phyloP scores from a whole-genome alignment of 2,797 vertebrate species.

The Capromys pilorides region DNA sequence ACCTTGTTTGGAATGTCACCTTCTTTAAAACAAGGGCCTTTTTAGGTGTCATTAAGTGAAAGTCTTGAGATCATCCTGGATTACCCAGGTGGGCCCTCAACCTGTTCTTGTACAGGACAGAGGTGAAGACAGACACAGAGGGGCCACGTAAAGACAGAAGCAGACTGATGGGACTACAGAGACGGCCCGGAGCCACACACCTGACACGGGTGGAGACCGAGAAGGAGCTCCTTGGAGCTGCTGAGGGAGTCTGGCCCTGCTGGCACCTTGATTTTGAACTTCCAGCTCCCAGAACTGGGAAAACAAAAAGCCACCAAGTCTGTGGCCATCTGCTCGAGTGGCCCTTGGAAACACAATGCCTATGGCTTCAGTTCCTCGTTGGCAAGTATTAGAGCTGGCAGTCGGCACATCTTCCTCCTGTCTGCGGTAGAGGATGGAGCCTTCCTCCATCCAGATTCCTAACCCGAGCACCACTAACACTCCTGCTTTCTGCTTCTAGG shows the following conservation, averaged over 20 bases:
- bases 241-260: fast-evolving
- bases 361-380: not conserved
- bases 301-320: not conserved
- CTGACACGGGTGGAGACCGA: not conserved
- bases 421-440: not conserved
- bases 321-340: not conserved
- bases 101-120: not conserved
- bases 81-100: not conserved
- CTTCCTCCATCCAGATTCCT: not conserved
- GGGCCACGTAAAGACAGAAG: not conserved
- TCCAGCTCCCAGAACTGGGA: not conserved
- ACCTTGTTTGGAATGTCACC: not conserved
- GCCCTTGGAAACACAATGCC: not conserved
- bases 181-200: not conserved
- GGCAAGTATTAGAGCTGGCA: not conserved
- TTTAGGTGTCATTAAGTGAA: not conserved
- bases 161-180: not conserved
- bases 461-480: not conserved
- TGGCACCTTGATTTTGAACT: not conserved
- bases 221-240: too few relatives aligned
- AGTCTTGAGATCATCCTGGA: not conserved
- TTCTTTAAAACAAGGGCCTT: not conserved
- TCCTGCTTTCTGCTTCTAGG: not conserved
- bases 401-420: not conserved
- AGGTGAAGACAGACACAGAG: not conserved